Evolutionary conservation across 2,888 invertebrate species (phyloP), one percentile per base, ranked within the genome.

Genomic region (Drosophila robusta): DNA sequence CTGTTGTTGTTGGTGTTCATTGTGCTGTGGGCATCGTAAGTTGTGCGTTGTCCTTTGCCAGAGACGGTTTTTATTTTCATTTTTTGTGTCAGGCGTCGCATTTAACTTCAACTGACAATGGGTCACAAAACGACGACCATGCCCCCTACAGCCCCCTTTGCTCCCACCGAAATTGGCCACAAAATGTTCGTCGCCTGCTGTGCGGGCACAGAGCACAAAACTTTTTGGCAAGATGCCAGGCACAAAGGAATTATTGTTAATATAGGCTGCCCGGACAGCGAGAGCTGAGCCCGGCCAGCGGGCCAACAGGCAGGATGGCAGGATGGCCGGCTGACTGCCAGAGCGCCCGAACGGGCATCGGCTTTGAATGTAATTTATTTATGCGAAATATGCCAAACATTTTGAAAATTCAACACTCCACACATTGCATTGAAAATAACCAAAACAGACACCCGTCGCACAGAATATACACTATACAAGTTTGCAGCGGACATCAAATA

Each of bases 201-300:
- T 79, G 87, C 69, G 68, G 68, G 39, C 52, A 51, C 42, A 46
- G 32, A 54, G n/a, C 34, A 44, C 34, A 44, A 60, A 82, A 85
- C 55, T 68, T 77, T 79, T 87, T 83, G 87, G 87, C 87, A 64
- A 77, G 76, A 76, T 76, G 82, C 82, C 84, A 70, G 58, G 65
- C 71, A 74, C 84, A 83, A 78, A 83, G 81, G 64, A 83, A 80
- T 83, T 86, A 83, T 83, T 83, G 84, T 86, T 86, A 86, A 86
- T 83, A 87, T 79, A 79, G 83, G 84, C 87, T 75, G 75, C 65
- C 52, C 52, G 70, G 62, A 58, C 74, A 58, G 72, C 65, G 51
- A 34, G 57, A 56, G 45, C 50, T 45, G 55, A 47, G 54, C 68
- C 41, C 29, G 29, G 54, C 54, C 32, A 45, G 12, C 29, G 29